These are phyloP conservation scores for Morone chrysops DNA, from an alignment of 2,113 vertebrate genomes.

Conservation along the genomic window DNA sequence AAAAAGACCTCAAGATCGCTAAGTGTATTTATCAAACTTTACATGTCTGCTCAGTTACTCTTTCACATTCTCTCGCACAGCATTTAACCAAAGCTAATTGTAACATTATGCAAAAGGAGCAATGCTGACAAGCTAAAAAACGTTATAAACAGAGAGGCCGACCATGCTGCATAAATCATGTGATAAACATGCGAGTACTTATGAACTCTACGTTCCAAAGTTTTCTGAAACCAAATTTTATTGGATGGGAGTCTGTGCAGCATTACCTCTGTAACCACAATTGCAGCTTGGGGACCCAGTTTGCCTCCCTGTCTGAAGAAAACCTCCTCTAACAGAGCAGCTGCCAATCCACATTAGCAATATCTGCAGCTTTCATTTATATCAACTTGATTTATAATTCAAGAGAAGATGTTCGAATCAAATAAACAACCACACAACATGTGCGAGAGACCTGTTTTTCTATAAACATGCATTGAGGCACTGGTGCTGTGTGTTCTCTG, in stretches of 20 bases:
- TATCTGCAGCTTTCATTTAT: conserved; percentile 11
- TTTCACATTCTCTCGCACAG: conserved; percentile 38
- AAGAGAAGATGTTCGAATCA: conserved; percentile 12
- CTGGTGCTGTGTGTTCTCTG: conserved; percentile 37
- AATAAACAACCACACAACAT: conserved; percentile 20
- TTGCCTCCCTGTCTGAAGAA: conserved; percentile 52
- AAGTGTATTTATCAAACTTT: conserved; percentile 73
- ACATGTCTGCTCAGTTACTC: conserved; percentile 65
- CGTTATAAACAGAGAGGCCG: conserved; percentile 46
- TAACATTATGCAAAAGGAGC: conserved; percentile 64
- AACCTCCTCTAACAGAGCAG: conserved; percentile 33
- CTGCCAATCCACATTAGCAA: conserved; percentile 22
- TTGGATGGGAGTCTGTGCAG: conserved; percentile 55
- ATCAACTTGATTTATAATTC: conserved; percentile 27
- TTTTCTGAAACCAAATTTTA: conserved; percentile 57
- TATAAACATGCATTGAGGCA: conserved; percentile 24
- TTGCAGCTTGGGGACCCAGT: conserved; percentile 34
- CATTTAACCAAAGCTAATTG: conserved; percentile 69
- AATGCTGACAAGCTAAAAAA: conserved; percentile 57
- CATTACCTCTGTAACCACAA: conserved; percentile 67
- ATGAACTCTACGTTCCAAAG: conserved; percentile 51
- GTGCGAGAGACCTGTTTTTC: conserved; percentile 29
- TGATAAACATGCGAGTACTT: conserved; percentile 66
- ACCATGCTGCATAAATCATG: conserved; percentile 60
- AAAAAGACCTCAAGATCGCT: conserved; percentile 73